Evolutionary conservation across 2,113 vertebrate species (phyloP).

Genomic region (Falcunculus frontatus): DNA sequence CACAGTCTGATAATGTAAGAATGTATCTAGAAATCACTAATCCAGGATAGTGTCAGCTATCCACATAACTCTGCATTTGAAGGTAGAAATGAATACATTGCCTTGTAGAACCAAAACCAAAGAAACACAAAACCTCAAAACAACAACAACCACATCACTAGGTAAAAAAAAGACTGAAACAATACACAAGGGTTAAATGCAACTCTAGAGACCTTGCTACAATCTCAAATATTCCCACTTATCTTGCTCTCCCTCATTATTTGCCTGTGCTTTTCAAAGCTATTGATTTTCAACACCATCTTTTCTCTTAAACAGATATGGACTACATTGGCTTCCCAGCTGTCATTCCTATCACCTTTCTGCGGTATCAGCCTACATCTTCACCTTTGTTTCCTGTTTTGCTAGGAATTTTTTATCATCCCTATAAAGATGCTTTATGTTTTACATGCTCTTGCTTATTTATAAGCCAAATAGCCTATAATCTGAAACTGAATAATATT

Average conservation of each 20-base stretch:
- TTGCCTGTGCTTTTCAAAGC: not conserved
- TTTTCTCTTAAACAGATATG: not conserved
- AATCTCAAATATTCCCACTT: not conserved
- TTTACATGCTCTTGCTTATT: not conserved
- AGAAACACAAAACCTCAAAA: not conserved
- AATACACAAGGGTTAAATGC: not conserved
- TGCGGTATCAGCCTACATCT: not conserved
- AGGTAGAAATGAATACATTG: not conserved
- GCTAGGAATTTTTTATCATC: not conserved
- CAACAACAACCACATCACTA: not conserved
- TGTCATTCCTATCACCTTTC: not conserved
- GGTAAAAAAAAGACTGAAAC: not conserved
- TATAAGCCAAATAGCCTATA: not conserved
- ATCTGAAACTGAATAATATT: not conserved
- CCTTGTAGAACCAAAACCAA: not conserved
- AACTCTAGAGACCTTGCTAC: not conserved
- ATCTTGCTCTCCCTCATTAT: not conserved
- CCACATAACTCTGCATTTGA: not conserved
- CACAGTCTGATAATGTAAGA: not conserved
- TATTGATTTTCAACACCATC: not conserved
- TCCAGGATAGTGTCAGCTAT: not conserved
- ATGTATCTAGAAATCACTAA: not conserved
- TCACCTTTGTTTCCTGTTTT: not conserved
- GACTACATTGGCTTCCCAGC: not conserved
- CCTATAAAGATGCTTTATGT: not conserved